Conservation (phyloP, 2,888 invertebrate species). For the Philopedon plagiatum region DNA sequence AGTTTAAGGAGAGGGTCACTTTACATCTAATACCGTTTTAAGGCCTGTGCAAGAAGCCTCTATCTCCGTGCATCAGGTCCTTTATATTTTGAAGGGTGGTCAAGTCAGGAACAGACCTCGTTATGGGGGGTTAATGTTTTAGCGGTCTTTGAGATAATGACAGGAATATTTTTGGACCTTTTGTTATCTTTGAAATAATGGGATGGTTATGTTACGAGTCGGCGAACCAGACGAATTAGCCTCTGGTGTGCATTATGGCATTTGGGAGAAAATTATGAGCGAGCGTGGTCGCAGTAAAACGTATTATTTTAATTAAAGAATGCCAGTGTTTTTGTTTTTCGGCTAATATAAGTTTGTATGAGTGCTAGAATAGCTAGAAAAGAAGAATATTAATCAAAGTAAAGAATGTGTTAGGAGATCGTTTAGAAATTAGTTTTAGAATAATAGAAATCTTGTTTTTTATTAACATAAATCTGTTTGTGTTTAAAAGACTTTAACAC, state of each 20-base stretch:
- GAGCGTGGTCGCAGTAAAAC: too few species aligned
- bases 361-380: too few species aligned
- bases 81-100: constrained; percentile 22
- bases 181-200: constrained; percentile 19
- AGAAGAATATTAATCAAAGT: too few species aligned
- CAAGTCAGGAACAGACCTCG: constrained; percentile 25
- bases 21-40: not conserved
- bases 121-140: constrained; percentile 22
- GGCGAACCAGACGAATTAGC: constrained; percentile 1
- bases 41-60: not conserved
- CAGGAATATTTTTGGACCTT: constrained; percentile 26
- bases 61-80: constrained; percentile 11
- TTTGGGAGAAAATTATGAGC: not conserved
- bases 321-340: not conserved
- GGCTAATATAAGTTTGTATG: too few species aligned
- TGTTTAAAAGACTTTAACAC: too few species aligned
- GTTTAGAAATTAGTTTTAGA: too few species aligned
- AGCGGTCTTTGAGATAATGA: constrained; percentile 25
- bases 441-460: too few species aligned
- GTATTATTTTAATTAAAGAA: not conserved
- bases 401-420: too few species aligned
- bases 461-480: too few species aligned
- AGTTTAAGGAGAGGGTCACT: too few species aligned
- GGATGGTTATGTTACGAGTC: not conserved
- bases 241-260: not conserved